phyloP scores from a whole-genome alignment of 2,888 invertebrate species.

The Anarsia innoxiella region DNA sequence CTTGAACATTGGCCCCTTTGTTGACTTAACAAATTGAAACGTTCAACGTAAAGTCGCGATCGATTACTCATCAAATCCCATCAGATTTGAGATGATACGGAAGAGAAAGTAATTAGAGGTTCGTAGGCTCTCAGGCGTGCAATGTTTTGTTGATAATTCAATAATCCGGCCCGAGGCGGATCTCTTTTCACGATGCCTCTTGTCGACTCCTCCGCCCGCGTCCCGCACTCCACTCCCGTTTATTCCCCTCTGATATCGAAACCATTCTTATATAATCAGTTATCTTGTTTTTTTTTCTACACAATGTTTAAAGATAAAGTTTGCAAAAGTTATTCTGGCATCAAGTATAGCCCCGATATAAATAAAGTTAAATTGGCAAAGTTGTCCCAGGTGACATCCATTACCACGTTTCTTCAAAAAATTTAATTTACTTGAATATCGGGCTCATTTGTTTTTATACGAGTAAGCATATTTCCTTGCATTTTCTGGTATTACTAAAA shows the following conservation, averaged over 20 bases:
- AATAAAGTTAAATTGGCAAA: slow-evolving; percentile 74
- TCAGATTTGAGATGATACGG: slow-evolving; percentile 51
- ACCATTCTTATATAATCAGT: slow-evolving; percentile 56
- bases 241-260: slow-evolving; percentile 33
- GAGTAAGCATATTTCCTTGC: too few species aligned
- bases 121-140: slow-evolving; percentile 54
- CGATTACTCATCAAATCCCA: slow-evolving; percentile 54
- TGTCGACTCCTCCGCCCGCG: slow-evolving; percentile 21
- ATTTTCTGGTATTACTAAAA: too few species aligned
- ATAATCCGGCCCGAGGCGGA: slow-evolving; percentile 58
- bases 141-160: slow-evolving; percentile 72
- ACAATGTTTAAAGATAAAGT: slow-evolving; percentile 49
- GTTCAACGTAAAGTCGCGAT: slow-evolving; percentile 42
- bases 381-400: slow-evolving; percentile 56
- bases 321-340: slow-evolving; percentile 56
- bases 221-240: slow-evolving; percentile 17
- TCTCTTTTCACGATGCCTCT: slow-evolving; percentile 48
- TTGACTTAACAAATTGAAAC: slow-evolving; percentile 33
- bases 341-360: slow-evolving; percentile 57
- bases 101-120: slow-evolving; percentile 64
- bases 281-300: slow-evolving; percentile 56
- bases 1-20: too few species aligned
- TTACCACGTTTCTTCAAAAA: slow-evolving; percentile 40
- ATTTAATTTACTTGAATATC: slow-evolving; percentile 40
- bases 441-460: background rate